Evolutionary conservation across 2,888 invertebrate genomes (phyloP), one percentile per base, ranked within the genome.

Genomic region (Timema podura): DNA sequence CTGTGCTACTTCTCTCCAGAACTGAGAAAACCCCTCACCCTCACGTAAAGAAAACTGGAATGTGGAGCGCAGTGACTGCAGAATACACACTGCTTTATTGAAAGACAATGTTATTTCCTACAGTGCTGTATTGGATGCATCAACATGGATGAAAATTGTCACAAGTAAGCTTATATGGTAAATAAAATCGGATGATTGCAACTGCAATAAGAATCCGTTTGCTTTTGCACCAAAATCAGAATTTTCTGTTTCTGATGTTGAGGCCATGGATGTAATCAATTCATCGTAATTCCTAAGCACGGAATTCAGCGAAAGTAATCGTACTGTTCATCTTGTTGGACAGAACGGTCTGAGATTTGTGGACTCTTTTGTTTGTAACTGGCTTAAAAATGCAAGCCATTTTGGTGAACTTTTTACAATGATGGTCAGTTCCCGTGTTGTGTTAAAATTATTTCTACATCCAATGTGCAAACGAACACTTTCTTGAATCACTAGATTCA

Each of bases 131-230:
- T 54, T 54, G 54, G 54, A 6, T 54, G 54, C 54, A 54, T 54
- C 54, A 54, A 54, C 54, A 54, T 54, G 54, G 54, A 13, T 5
- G 54, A 54, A 54, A 54, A 5, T 7, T 54, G 13, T 6, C 54
- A 10, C 54, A 54, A 54, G 54, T 54, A 54, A 54, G 11, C 54
- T 54, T 54, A 54, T 7, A 16, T 54, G 11, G 10, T 6, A 54
- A 54, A 54, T n/a, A n/a, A 54, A 54, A 54, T 54, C 13, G 11
- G 16, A 54, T 54, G 10, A 54, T 54, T 54, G 54, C 54, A 54
- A 10, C 54, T 54, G 6, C 6, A 10, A 6, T 54, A 54, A 54
- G 16, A 54, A 7, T 54, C 6, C 6, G 10, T 54, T 54, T 5
- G 10, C 16, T 54, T 10, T 54, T 16, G 54, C 54, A 10, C 54